phyloP scores from a whole-genome alignment of 2,113 vertebrate species.

The Alectura lathami region DNA sequence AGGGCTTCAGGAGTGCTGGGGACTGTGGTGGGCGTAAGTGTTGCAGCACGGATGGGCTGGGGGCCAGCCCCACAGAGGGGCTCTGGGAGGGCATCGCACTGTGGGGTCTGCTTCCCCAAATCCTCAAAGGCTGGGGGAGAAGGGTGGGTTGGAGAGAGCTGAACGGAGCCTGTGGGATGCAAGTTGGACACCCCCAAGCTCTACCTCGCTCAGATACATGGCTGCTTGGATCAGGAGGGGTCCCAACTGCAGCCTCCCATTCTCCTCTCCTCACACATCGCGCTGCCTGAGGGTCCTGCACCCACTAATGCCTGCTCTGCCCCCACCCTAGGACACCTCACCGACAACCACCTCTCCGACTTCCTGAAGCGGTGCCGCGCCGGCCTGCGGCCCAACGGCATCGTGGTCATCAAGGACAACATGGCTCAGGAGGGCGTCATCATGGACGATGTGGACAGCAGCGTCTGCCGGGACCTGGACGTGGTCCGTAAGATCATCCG shows the following conservation, averaged over 20 bases:
- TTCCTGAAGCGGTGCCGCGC: constrained; percentile 88
- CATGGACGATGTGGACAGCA: constrained; percentile 97
- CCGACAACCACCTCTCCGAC: constrained; percentile 87
- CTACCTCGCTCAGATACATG: background rate
- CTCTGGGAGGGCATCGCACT: background rate
- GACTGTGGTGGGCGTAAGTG: background rate
- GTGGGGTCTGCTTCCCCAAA: background rate
- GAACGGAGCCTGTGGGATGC: background rate
- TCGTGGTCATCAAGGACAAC: constrained; percentile 96
- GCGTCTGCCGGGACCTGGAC: constrained; percentile 88
- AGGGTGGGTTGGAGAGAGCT: background rate
- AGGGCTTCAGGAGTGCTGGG: background rate
- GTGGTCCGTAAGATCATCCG: constrained; percentile 81
- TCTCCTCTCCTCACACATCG: background rate
- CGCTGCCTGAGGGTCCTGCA: background rate
- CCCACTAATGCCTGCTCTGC: background rate
- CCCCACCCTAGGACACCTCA: constrained; percentile 85
- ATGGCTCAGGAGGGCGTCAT: constrained; percentile 93
- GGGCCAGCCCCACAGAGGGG: background rate
- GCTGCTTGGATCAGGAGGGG: background rate
- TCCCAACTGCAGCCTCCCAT: background rate
- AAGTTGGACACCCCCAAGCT: background rate
- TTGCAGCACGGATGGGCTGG: accelerated
- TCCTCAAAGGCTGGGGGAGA: background rate
- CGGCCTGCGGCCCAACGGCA: constrained; percentile 85